Evolutionary conservation across 2,888 invertebrate genomes (phyloP), one percentile per base, ranked within the genome.

Genomic region (Andrena trimmerana): DNA sequence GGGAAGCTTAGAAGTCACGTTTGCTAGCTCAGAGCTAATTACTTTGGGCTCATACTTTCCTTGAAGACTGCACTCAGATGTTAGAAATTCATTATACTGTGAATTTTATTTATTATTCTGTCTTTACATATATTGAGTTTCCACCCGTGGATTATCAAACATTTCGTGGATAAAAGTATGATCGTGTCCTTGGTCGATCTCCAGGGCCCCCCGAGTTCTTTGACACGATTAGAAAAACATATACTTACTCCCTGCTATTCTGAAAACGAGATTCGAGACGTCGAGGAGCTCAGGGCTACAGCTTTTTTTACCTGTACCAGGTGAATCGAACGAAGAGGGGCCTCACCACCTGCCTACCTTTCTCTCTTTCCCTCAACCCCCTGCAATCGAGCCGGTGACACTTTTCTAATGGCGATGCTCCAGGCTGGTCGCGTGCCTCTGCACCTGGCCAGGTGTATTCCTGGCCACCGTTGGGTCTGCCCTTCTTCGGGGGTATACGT

Each of bases 341-440:
- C 54, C 16, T 42, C 42, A 5, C 42, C 82, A 82, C 82, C 82
- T 82, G 82, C 68, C 67, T 59, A 66, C 27, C 31, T 27, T 31
- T 24, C 36, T 62, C 50, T 33, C 54, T 20, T 27, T 29, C 29
- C 42, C 6, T 7, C 52, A n/a, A 60, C 10, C 10, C 36, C 48
- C 57, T 29, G 50, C 27, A 24, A 60, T 27, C 69, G 33, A 54
- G 54, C 63, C 48, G 75, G 42, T 76, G 75, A 80, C 75, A 80
- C 63, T 80, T 67, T 80, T 80, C 82, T 80, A 75, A 75, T 42
- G 57, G 57, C 72, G 69, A 63, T 57, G 71, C 54, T 72, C 67
- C 36, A 57, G 60, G 54, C 29, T 29, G 29, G 42, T 67, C 60
- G 59, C 50, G 62, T 69, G 50, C 50, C 60, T 36, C 65, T 36